phyloP scores from a whole-genome alignment of 2,113 vertebrate species.

The Sphaerodactylus townsendi region DNA sequence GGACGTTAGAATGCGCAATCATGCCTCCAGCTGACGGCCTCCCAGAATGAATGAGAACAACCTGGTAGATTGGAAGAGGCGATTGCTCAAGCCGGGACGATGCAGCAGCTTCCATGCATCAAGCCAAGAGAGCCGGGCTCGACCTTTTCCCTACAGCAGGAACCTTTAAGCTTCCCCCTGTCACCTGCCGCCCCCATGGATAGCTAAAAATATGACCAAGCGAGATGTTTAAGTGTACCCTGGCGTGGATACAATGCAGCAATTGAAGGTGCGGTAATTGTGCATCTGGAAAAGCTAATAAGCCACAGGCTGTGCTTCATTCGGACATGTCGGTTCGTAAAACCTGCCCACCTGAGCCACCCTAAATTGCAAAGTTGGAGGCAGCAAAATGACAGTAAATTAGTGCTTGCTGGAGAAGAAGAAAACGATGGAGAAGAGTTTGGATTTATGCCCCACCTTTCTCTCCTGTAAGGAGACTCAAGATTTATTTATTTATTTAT shows the following conservation, averaged over 20 bases:
- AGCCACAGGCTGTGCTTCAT: not conserved
- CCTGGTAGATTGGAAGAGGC: not conserved
- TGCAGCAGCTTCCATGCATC: not conserved
- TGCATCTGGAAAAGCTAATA: not conserved
- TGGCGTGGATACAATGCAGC: not conserved
- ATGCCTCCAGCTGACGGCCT: not conserved
- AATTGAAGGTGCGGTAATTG: not conserved
- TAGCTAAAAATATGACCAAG: not conserved
- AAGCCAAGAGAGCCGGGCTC: not conserved
- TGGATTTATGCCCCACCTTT: too few species aligned
- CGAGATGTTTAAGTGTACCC: not conserved
- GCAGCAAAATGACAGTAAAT: not conserved
- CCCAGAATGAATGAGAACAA: not conserved
- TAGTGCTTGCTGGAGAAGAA: too few species aligned
- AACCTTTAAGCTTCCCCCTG: not conserved
- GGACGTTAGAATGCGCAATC: not conserved
- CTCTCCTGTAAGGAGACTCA: too few species aligned
- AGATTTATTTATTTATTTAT: too few species aligned
- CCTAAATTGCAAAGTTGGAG: not conserved
- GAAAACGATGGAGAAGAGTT: too few species aligned
- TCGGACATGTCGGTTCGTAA: not conserved
- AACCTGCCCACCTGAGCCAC: not conserved
- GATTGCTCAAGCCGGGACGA: not conserved
- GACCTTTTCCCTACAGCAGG: not conserved
- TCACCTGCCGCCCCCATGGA: not conserved